These are phyloP conservation scores for Pipa parva DNA, from an alignment of 2,113 vertebrate genomes.

Conservation along the genomic window DNA sequence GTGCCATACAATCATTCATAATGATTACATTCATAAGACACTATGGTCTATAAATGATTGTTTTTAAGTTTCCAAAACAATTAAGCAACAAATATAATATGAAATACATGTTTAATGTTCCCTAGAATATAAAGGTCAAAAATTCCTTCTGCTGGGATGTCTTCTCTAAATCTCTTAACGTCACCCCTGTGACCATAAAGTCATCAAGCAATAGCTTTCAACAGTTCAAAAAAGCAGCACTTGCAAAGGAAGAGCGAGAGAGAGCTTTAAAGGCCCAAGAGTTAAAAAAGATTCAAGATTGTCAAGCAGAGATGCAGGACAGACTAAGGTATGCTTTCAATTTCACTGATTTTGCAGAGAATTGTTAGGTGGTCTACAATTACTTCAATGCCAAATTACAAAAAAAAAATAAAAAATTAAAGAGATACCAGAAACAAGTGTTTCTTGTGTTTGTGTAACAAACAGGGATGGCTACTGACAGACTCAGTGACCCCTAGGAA, in stretches of 20 bases:
- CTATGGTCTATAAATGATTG: too few species aligned
- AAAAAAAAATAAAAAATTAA: too few species aligned
- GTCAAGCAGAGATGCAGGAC: constrained; percentile 50
- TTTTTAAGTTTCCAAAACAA: too few species aligned
- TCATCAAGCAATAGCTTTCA: constrained; percentile 80
- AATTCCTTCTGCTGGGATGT: constrained; percentile 78
- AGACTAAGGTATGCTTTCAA: constrained; percentile 56
- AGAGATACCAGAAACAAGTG: too few species aligned
- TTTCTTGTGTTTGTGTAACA: too few species aligned
- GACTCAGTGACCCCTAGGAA: too few species aligned
- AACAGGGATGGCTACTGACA: too few species aligned
- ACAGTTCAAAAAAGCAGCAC: constrained; percentile 75
- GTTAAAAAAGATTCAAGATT: constrained; percentile 56
- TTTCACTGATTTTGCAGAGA: too few species aligned
- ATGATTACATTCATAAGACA: too few species aligned
- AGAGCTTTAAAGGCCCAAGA: constrained; percentile 53
- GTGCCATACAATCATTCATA: too few species aligned
- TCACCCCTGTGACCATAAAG: constrained; percentile 60
- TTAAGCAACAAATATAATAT: too few species aligned
- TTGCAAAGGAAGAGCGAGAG: constrained; percentile 72
- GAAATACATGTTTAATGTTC: not conserved
- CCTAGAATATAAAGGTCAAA: constrained; percentile 75
- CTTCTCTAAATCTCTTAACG: constrained; percentile 63
- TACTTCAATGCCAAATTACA: not conserved
- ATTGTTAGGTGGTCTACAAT: too few species aligned